Percentiles rank a stretch among this genome's conserved stretches.
Evolutionary conservation across 2,113 vertebrate species (phyloP).

Genomic region (Sus scrofa): DNA sequence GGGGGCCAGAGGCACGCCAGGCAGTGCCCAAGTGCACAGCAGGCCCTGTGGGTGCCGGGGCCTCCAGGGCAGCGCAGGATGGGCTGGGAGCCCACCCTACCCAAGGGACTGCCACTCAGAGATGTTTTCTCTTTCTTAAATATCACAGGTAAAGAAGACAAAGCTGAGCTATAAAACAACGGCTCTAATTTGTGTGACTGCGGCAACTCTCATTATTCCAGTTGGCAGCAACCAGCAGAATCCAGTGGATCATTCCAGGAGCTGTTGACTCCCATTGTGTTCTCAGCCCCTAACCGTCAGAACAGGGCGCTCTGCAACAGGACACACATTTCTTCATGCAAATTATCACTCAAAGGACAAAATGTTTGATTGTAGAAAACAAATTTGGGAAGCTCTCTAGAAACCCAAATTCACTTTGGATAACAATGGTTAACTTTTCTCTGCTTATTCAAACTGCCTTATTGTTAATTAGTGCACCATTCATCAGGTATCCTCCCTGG

Average conservation of each 20-base stretch:
- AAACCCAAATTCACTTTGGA: not conserved
- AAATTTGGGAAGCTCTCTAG: not conserved
- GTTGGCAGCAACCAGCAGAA: conserved; percentile 74
- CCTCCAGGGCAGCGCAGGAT: not conserved
- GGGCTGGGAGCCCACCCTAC: not conserved
- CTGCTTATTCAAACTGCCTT: not conserved
- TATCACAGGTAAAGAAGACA: conserved; percentile 42
- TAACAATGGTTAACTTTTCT: not conserved
- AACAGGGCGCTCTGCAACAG: not conserved
- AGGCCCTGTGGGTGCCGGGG: not conserved
- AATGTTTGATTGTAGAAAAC: conserved; percentile 1
- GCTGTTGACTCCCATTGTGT: conserved; percentile 72
- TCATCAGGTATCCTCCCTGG: not conserved
- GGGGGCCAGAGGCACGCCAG: conserved; percentile 69
- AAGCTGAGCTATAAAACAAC: conserved; percentile 56
- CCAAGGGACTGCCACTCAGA: not conserved
- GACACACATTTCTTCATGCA: not conserved
- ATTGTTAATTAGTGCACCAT: not conserved
- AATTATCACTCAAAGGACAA: not conserved
- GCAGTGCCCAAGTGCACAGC: conserved; percentile 56
- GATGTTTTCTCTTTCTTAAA: not conserved
- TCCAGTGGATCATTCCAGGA: conserved; percentile 68
- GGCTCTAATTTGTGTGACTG: conserved; percentile 63
- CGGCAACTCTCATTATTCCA: conserved; percentile 74
- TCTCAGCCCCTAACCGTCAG: conserved; percentile 7